These are phyloP conservation scores for Phalacrocorax aristotelis DNA, from an alignment of 2,113 vertebrate genomes.

Conservation along the genomic window DNA sequence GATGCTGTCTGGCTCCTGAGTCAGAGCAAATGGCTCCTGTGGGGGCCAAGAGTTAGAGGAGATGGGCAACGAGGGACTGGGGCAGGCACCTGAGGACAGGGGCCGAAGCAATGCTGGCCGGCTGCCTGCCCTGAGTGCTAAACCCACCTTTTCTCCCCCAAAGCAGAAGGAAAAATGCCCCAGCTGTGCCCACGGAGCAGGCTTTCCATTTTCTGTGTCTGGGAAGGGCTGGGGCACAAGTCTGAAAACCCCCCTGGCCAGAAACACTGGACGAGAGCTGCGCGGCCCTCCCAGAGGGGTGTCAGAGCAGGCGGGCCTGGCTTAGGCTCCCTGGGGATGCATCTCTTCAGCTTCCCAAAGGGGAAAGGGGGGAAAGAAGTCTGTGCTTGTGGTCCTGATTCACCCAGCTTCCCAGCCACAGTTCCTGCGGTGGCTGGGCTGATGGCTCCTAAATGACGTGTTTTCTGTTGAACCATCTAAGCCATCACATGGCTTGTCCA, in stretches of 20 bases:
- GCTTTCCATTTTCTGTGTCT: accelerated
- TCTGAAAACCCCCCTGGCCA: background rate
- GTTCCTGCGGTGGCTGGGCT: background rate
- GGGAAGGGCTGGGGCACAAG: background rate
- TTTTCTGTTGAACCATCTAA: background rate
- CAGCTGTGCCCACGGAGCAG: background rate
- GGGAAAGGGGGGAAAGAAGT: background rate
- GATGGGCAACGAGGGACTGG: accelerated
- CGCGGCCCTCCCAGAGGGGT: background rate
- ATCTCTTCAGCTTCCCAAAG: background rate
- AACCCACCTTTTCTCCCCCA: background rate
- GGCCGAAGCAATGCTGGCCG: background rate
- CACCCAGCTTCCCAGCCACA: accelerated
- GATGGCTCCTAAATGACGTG: accelerated
- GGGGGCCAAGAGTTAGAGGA: background rate
- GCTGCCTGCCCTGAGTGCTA: too few relatives aligned
- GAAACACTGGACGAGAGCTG: background rate
- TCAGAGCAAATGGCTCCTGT: background rate
- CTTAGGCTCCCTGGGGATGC: background rate
- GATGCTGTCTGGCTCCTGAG: background rate
- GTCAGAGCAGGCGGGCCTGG: background rate
- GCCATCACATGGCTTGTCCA: background rate
- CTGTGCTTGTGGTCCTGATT: background rate
- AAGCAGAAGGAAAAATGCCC: background rate
- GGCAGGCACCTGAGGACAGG: background rate